Base-by-base conservation (phyloP, 2,888 invertebrate species). In the Acanthosepion pharaonis region DNA sequence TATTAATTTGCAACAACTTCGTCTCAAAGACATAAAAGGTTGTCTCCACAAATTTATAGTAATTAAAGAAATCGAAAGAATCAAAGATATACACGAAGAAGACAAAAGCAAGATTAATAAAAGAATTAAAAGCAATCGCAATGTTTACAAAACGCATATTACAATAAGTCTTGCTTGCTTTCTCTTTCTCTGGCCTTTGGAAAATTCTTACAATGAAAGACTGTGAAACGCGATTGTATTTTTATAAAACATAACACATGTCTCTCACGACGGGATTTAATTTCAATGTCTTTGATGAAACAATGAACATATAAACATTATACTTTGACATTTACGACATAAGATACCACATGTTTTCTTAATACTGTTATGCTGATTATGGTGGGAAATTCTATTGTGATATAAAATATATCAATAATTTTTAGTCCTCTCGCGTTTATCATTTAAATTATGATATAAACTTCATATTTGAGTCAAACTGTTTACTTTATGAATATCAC, bases 241-340 rank as follows among this genome's bases (percentile, higher is more conserved):
- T n/a, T 78, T 11, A 78, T 78, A 78, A 78, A 78, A n/a, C n/a
- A n/a, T n/a, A n/a, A 78, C 78, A 78, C 78, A 78, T 78, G 78
- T 78, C 78, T 78, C 78, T 78, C 78, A 78, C 78, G 78, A 9
- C n/a, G n/a, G n/a, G n/a, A n/a, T 78, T 78, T 78, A 78, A 78
- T 78, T n/a, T 78, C 78, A n/a, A n/a, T n/a, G n/a, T 18, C 78
- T 78, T 78, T 78, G 78, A 78, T n/a, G 78, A 78, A 78, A 78
- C 78, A 78, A 78, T n/a, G 23, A 33, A 78, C n/a, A 78, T n/a
- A 78, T 2, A 11, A 78, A 15, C n/a, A 15, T 33, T 9, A 78
- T 78, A 33, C n/a, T 78, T 15, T 78, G n/a, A 9, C 33, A n/a
- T n/a, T 78, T n/a, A 78, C 33, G 78, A 78, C n/a, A 78, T n/a